Evolutionary conservation across 2,888 invertebrate species (phyloP).

Genomic region (Erebia aethiops): DNA sequence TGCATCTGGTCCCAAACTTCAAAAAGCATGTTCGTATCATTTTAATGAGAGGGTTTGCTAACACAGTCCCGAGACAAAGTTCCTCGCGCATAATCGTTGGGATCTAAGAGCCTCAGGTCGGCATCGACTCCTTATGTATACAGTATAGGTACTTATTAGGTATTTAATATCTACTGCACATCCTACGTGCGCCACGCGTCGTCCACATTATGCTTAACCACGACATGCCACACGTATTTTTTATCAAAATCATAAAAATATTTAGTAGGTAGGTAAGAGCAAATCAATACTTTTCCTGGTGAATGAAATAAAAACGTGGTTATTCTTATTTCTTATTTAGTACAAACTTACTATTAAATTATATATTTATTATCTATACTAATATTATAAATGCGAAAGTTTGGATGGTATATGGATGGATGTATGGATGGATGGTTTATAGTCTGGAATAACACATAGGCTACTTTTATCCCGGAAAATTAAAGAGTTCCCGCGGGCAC

Average conservation of each 20-base stretch:
- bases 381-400: no score
- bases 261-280: no score
- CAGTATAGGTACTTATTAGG: neutral
- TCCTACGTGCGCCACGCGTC: constrained; percentile 21
- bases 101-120: neutral
- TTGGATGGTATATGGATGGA: no score
- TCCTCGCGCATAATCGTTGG: constrained; percentile 5
- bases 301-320: no score
- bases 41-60: constrained; percentile 4
- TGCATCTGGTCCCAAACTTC: constrained; percentile 2
- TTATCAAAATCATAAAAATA: neutral
- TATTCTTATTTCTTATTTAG: no score
- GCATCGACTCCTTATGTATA: constrained; percentile 9
- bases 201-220: neutral
- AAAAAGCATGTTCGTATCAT: neutral
- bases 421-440: no score
- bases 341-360: no score
- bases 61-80: constrained; percentile 9
- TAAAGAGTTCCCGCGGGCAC: no score
- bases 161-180: constrained; percentile 5
- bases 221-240: neutral
- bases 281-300: no score
- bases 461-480: no score
- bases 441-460: no score
- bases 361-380: no score